phyloP scores from a whole-genome alignment of 2,113 vertebrate genomes.

The Speoplatyrhinus poulsoni region DNA sequence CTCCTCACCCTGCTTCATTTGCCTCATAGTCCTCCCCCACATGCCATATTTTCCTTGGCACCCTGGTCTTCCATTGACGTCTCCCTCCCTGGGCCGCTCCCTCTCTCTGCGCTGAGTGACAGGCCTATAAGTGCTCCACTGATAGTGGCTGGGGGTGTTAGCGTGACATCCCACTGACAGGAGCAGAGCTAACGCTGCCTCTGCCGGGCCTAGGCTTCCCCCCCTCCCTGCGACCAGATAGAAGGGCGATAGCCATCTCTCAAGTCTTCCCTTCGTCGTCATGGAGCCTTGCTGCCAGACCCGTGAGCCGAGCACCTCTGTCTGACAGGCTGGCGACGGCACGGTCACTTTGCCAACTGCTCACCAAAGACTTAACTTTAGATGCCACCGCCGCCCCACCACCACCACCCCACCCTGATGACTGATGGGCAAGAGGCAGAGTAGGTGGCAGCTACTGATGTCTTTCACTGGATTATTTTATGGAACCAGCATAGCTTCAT shows the following conservation, averaged over 20 bases:
- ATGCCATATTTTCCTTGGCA: conserved; percentile 57
- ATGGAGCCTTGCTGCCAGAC: conserved; percentile 23
- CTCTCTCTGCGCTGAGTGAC: conserved; percentile 71
- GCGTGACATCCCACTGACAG: conserved; percentile 73
- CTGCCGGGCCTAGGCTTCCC: conserved; percentile 13
- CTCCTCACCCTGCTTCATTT: conserved; percentile 29
- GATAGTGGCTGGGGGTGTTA: conserved; percentile 73
- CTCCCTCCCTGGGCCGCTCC: conserved; percentile 23
- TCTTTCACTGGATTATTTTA: conserved; percentile 44
- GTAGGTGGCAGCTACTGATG: conserved; percentile 27
- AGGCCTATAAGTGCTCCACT: conserved; percentile 77
- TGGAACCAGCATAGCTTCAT: conserved; percentile 30
- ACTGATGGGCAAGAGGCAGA: conserved; percentile 40
- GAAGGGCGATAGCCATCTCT: conserved; percentile 47
- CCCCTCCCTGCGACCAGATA: conserved; percentile 25
- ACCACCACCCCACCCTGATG: conserved; percentile 24
- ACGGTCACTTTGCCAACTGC: conserved; percentile 64
- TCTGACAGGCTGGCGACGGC: conserved; percentile 30
- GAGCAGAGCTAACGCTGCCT: conserved; percentile 58
- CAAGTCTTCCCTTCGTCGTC: conserved; percentile 8
- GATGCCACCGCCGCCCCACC: conserved; percentile 13
- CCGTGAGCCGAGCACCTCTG: conserved; percentile 46
- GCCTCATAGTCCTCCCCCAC: conserved; percentile 33
- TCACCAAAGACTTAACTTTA: conserved; percentile 65
- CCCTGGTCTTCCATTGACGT: conserved; percentile 47